Base-by-base conservation (phyloP, 1,140 invertebrate species). In the Psix sp. region DNA sequence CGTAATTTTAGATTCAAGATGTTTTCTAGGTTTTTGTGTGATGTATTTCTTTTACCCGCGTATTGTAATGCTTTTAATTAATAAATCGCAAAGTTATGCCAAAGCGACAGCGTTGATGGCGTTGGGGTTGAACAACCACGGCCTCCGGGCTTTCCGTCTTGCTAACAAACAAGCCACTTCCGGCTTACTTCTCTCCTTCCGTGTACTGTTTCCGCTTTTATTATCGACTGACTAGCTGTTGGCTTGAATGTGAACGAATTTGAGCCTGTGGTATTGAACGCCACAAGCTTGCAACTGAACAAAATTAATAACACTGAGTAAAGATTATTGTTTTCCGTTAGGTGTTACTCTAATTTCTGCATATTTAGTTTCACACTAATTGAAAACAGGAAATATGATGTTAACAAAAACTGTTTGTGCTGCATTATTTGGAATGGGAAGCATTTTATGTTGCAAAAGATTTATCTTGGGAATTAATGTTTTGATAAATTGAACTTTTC, bases 131-230 rank as follows among this genome's bases (percentile, higher is more conserved):
- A 63, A 59, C 59, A 72, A 49, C 42, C 56, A 66, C 46, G 29
- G 40, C 17, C 63, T 40, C 46, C 38, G 66, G 43, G 77, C 62
- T 54, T 68, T 73, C 39, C 39, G 38, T 33, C 31, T 63, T 62
- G 49, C 72, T 67, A 71, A 80, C 78, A 82, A 84, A 83, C 78
- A 79, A 81, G 66, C 67, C 73, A 80, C 76, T 80, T 84, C 81
- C 83, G 75, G 75, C 42, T 76, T 76, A 76, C 73, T 74, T 78
- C 77, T 78, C 78, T 78, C 57, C 77, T 84, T 84, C 83, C 83
- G 82, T 18, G 66, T 78, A 56, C 67, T 75, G 77, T 83, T 82
- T 84, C 82, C 82, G 80, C 59, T 78, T 82, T 83, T 82, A 83
- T 84, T 84, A 78, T 67, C 71, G 63, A 68, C 39, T 79, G 74